phyloP scores from a whole-genome alignment of 2,888 invertebrate species.

The Sycophila texana region DNA sequence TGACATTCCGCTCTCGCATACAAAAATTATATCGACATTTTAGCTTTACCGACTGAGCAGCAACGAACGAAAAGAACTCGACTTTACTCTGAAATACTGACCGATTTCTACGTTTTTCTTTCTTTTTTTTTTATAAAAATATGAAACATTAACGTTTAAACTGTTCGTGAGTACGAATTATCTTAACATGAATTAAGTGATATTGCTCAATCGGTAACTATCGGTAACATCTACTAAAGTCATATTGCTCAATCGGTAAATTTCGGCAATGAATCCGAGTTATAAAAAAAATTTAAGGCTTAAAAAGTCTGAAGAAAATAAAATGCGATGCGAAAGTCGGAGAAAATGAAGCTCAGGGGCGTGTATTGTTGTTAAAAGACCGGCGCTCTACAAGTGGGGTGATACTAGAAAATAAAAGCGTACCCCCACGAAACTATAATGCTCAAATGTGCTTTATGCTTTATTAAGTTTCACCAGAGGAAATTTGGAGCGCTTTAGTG shows the following conservation, averaged over 20 bases:
- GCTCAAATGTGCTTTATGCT: neutral
- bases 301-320: neutral
- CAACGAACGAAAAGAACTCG: neutral
- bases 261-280: no score
- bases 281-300: no score
- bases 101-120: neutral
- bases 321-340: conserved; percentile 20
- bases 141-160: conserved; percentile 5
- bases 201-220: neutral
- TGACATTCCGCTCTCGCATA: neutral
- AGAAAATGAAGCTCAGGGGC: conserved; percentile 5
- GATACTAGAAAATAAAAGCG: conserved; percentile 34
- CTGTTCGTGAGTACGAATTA: neutral
- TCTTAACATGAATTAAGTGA: no score
- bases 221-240: no score
- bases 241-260: neutral
- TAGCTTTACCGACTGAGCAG: neutral
- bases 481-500: conserved; percentile 36
- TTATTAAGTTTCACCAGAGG: conserved; percentile 4
- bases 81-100: neutral
- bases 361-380: conserved; percentile 24
- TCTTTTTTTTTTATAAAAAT: neutral
- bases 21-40: neutral
- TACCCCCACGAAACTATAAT: neutral
- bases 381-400: conserved; percentile 32